Evolutionary conservation across 1,140 invertebrate species (phyloP).

Genomic region (Mylabris phalerata): DNA sequence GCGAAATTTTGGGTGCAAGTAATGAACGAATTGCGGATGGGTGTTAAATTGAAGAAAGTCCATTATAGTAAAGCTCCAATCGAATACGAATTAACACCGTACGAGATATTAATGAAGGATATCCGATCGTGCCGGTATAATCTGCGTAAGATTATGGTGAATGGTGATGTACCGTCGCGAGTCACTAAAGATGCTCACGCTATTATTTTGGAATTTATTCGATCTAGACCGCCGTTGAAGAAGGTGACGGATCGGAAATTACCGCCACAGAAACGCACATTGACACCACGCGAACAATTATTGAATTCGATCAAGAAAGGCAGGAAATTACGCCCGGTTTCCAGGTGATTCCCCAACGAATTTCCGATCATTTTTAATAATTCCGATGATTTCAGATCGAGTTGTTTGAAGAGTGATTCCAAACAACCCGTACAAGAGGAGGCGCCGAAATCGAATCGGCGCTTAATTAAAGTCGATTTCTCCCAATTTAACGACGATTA

Average conservation of each 20-base stretch:
- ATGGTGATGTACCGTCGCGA: slow-evolving; percentile 73
- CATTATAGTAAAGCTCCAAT: slow-evolving; percentile 60
- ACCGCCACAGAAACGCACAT: slow-evolving; percentile 59
- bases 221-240: slow-evolving; percentile 86
- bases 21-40: slow-evolving; percentile 69
- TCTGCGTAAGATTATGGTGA: slow-evolving; percentile 70
- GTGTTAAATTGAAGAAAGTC: slow-evolving; percentile 91
- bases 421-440: slow-evolving; percentile 11
- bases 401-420: background rate
- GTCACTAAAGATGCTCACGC: slow-evolving; percentile 91
- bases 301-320: slow-evolving; percentile 84
- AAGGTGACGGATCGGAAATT: slow-evolving; percentile 87
- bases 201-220: slow-evolving; percentile 92
- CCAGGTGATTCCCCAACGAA: slow-evolving; percentile 4
- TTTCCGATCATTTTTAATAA: too few species aligned
- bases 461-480: slow-evolving; percentile 64
- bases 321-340: slow-evolving; percentile 56
- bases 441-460: slow-evolving; percentile 33
- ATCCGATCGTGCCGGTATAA: slow-evolving; percentile 84
- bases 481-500: slow-evolving; percentile 50
- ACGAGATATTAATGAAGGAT: slow-evolving; percentile 95
- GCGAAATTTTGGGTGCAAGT: slow-evolving; percentile 96
- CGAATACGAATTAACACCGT: slow-evolving; percentile 94
- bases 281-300: slow-evolving; percentile 75
- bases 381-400: too few species aligned